phyloP scores from a whole-genome alignment of 2,797 vertebrate species.

The Bradypodion ventrale region DNA sequence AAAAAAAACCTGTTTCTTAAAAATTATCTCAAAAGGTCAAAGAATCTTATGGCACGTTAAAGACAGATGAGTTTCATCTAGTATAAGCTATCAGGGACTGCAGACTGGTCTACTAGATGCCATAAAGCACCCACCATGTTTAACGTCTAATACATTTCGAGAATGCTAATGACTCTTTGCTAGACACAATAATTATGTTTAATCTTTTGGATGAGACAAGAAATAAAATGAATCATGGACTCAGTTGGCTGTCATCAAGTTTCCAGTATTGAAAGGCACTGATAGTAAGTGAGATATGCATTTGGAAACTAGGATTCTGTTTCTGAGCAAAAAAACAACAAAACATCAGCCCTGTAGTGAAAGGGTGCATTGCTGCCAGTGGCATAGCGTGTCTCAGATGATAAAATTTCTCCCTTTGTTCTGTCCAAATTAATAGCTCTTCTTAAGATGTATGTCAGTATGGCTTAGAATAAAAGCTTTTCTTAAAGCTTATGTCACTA shows the following conservation, averaged over 20 bases:
- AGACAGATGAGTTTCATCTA: too few species aligned
- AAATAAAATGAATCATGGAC: neutral
- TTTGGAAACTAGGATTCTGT: neutral
- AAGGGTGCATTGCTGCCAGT: neutral
- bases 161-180: neutral
- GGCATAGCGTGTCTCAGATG: neutral
- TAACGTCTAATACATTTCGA: neutral
- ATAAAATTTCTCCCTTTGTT: neutral
- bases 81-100: too few species aligned
- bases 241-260: neutral
- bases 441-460: neutral
- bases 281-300: neutral
- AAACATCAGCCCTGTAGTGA: neutral
- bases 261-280: neutral
- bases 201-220: neutral
- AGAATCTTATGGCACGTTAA: too few species aligned
- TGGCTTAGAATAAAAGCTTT: neutral
- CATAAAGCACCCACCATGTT: neutral
- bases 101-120: too few species aligned
- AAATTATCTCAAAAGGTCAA: too few species aligned
- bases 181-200: neutral
- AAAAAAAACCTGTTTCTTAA: too few species aligned
- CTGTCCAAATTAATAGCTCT: neutral
- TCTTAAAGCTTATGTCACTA: neutral
- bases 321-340: neutral